Conservation (phyloP, 2,888 invertebrate species). For the Oxystoma pomonae region DNA sequence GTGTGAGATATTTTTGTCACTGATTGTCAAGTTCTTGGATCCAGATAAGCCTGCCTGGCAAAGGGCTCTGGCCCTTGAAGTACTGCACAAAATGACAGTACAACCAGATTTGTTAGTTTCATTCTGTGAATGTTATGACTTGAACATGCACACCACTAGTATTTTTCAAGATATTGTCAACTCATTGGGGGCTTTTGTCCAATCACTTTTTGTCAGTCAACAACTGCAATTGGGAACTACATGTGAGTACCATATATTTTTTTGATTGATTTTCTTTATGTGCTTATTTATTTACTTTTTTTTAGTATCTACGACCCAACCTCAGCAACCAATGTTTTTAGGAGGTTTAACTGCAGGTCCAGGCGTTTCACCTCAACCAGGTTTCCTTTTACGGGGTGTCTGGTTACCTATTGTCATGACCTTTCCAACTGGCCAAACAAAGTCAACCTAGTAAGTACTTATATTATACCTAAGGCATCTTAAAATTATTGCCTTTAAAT, state of each 20-base stretch:
- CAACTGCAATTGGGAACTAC: conserved; percentile 53
- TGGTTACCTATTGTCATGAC: conserved; percentile 87
- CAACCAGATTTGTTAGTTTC: conserved; percentile 84
- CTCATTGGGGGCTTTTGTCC: conserved; percentile 89
- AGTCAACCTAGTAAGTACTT: conserved; percentile 86
- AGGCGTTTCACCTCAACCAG: conserved; percentile 81
- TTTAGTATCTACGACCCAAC: conserved; percentile 51
- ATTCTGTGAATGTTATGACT: conserved; percentile 94
- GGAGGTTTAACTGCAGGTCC: conserved; percentile 67
- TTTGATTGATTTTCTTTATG: conserved; percentile 11
- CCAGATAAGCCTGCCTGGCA: conserved; percentile 98
- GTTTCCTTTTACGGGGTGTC: conserved; percentile 89
- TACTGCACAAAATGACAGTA: conserved; percentile 89
- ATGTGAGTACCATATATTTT: too few species aligned
- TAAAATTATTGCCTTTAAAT: background rate
- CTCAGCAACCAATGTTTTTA: conserved; percentile 60
- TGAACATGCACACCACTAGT: conserved; percentile 89
- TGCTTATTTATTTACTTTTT: conserved; percentile 13
- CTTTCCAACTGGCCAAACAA: conserved; percentile 80
- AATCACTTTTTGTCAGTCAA: conserved; percentile 79
- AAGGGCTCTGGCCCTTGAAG: conserved; percentile 90
- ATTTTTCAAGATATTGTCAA: conserved; percentile 94
- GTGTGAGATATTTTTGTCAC: conserved; percentile 96
- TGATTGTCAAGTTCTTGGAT: conserved; percentile 96
- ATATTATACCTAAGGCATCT: too few species aligned